Conservation (phyloP, 1,140 invertebrate genomes). For the Tenebrio molitor region DNA sequence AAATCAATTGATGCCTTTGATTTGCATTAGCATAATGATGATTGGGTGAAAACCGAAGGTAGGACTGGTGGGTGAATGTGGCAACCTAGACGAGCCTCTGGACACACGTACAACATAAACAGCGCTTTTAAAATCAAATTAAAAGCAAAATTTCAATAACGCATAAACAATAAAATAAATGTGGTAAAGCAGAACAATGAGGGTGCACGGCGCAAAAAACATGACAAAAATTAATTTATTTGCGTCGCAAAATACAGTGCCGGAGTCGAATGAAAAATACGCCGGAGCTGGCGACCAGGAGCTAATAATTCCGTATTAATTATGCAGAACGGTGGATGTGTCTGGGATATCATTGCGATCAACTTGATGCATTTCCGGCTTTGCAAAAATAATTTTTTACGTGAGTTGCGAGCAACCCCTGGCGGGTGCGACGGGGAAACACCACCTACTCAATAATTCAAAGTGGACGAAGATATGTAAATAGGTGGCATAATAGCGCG, state of each 20-base stretch:
- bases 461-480: constrained; percentile 44
- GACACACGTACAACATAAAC: constrained; percentile 10
- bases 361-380: constrained; percentile 32
- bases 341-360: constrained; percentile 4
- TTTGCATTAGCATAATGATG: too few species aligned
- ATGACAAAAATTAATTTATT: constrained; percentile 26
- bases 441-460: constrained; percentile 32
- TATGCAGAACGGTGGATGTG: constrained; percentile 7
- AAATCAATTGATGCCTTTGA: too few species aligned
- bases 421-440: background rate
- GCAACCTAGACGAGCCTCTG: too few species aligned
- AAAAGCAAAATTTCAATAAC: constrained; percentile 23
- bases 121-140: constrained; percentile 11
- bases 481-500: constrained; percentile 40
- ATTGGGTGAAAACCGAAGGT: too few species aligned
- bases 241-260: background rate
- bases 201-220: background rate
- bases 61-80: too few species aligned
- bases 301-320: constrained; percentile 25
- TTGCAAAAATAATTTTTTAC: constrained; percentile 16
- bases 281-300: background rate
- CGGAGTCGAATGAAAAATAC: background rate
- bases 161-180: constrained; percentile 15
- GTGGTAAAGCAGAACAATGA: background rate
- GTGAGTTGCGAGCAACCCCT: background rate